These are phyloP conservation scores for Paramormyrops hopkinsi DNA, from an alignment of 2,797 vertebrate species.

Conservation along the genomic window DNA sequence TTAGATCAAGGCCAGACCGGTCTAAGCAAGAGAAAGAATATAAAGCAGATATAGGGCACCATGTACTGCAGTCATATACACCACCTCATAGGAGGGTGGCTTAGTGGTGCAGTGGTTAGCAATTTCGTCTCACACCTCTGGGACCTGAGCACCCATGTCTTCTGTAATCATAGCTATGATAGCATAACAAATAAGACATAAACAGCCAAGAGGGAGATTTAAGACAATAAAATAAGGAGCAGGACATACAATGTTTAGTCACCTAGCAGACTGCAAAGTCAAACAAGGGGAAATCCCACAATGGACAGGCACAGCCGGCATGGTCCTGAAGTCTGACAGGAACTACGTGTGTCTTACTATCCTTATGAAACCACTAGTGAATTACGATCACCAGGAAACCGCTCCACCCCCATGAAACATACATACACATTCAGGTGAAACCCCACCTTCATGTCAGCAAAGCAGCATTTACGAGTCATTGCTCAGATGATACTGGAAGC, in stretches of 20 bases:
- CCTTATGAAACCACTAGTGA: background rate
- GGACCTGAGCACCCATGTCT: background rate
- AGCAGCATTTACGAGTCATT: background rate
- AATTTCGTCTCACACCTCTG: background rate
- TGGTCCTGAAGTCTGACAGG: background rate
- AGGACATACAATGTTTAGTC: background rate
- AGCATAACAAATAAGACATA: background rate
- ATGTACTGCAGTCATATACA: background rate
- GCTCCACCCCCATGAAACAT: background rate
- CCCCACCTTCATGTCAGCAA: background rate
- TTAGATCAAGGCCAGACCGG: background rate
- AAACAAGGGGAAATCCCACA: background rate
- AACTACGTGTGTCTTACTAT: background rate
- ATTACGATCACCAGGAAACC: background rate
- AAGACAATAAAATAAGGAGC: background rate
- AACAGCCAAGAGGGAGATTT: background rate
- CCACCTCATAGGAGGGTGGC: background rate
- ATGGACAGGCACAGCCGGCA: background rate
- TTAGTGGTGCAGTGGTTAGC: background rate
- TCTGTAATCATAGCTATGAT: background rate
- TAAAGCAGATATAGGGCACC: background rate
- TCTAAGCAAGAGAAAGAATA: background rate
- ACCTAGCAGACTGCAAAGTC: background rate
- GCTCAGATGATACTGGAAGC: background rate
- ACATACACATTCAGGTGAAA: background rate